Percentiles rank a stretch among this genome's conserved stretches.
Evolutionary conservation across 2,888 invertebrate species (phyloP).

Genomic region (Mactromeris polynyma): DNA sequence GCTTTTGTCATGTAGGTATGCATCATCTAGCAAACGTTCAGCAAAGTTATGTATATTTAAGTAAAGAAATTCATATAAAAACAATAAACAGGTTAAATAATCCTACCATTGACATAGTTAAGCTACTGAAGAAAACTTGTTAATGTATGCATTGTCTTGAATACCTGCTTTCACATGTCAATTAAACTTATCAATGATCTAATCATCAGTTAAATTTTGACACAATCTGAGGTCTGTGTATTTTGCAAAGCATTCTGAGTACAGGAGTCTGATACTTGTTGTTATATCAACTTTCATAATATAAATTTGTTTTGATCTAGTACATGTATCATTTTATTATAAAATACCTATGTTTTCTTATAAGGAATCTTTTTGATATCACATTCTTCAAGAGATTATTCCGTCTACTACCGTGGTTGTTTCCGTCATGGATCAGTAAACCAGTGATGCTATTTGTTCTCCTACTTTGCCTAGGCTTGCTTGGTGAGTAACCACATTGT

Average conservation of each 20-base stretch:
- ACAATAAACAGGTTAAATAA: no score
- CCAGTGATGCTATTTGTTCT: constrained; percentile 84
- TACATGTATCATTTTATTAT: not conserved
- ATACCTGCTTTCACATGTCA: not conserved
- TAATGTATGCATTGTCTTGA: not conserved
- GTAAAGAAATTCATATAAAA: no score
- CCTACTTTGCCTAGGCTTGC: constrained; percentile 84
- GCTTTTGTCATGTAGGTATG: no score
- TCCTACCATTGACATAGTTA: no score
- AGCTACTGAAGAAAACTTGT: not conserved
- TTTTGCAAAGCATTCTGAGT: not conserved
- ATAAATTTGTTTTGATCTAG: not conserved
- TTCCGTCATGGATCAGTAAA: constrained; percentile 84
- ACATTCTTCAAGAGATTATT: constrained; percentile 86
- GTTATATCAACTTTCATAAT: not conserved
- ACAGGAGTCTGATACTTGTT: not conserved
- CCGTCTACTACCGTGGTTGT: constrained; percentile 85
- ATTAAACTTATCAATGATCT: not conserved
- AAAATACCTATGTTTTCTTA: constrained; percentile 46
- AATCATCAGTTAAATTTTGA: not conserved
- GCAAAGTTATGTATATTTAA: no score
- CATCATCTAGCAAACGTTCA: no score
- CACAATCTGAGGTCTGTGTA: not conserved
- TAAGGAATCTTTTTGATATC: constrained; percentile 85
- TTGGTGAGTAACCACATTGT: constrained; percentile 81